Percentiles rank a stretch among this genome's conserved stretches.
Conservation (phyloP, 2,797 vertebrate species). For the Danio kyathit region DNA sequence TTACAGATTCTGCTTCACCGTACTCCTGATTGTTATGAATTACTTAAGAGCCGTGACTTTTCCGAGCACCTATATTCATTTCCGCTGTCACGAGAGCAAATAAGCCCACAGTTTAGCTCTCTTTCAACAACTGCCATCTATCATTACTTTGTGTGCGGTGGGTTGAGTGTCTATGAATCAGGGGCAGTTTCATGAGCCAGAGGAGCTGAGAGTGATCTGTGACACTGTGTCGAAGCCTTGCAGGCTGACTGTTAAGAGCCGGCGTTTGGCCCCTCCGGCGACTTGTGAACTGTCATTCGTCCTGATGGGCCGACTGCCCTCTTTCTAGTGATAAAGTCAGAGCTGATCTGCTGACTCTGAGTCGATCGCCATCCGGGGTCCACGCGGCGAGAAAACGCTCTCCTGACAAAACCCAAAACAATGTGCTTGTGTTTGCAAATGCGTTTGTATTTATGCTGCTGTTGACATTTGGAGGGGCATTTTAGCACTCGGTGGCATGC, state of each 20-base stretch:
- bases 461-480: slow-evolving; percentile 45
- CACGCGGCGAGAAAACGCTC: neutral
- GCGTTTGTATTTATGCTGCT: slow-evolving; percentile 19
- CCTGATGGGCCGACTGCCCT: slow-evolving; percentile 47
- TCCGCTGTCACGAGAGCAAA: slow-evolving; percentile 62
- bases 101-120: slow-evolving; percentile 66
- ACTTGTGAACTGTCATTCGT: slow-evolving; percentile 70
- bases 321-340: slow-evolving; percentile 48
- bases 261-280: slow-evolving; percentile 68
- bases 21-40: slow-evolving; percentile 50
- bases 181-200: slow-evolving; percentile 52
- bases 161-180: slow-evolving; percentile 39
- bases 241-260: slow-evolving; percentile 70
- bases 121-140: slow-evolving; percentile 65
- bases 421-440: slow-evolving; percentile 43
- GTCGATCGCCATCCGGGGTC: slow-evolving; percentile 26
- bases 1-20: slow-evolving; percentile 32
- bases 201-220: slow-evolving; percentile 57
- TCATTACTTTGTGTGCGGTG: slow-evolving; percentile 65
- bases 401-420: slow-evolving; percentile 32
- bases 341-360: slow-evolving; percentile 64
- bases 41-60: slow-evolving; percentile 42
- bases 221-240: slow-evolving; percentile 71
- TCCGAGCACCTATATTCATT: slow-evolving; percentile 62
- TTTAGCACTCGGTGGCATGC: slow-evolving; percentile 32